Conservation (phyloP, 2,797 vertebrate species). For the Poecilia wingei region DNA sequence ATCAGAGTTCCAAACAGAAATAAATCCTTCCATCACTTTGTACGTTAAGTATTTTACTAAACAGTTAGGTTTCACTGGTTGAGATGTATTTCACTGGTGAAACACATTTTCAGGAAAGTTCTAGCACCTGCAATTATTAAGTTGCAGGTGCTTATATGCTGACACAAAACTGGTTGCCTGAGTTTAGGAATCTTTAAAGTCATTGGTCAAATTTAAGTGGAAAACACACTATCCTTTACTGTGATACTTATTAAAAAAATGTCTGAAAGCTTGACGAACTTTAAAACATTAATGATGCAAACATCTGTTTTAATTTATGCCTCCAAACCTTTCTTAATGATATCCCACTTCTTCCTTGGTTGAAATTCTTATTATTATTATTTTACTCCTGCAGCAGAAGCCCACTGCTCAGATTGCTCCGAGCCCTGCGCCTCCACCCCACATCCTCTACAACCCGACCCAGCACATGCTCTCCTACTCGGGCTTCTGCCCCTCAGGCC, state of each 20-base stretch:
- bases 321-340: not conserved
- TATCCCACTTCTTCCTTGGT: not conserved
- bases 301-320: not conserved
- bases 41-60: not conserved
- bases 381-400: constrained; percentile 73
- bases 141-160: not conserved
- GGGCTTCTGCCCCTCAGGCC: constrained; percentile 83
- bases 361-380: not conserved
- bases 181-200: not conserved
- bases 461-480: constrained; percentile 89
- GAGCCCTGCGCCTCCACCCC: constrained; percentile 83
- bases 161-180: not conserved
- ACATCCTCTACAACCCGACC: constrained; percentile 90
- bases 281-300: not conserved
- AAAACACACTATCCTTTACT: not conserved
- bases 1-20: not conserved
- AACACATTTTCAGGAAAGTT: not conserved
- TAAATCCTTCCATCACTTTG: not conserved
- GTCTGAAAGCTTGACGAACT: not conserved
- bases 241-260: not conserved
- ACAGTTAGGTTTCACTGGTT: not conserved
- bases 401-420: constrained; percentile 78
- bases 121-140: not conserved
- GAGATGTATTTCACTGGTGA: not conserved
- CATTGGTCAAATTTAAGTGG: not conserved